Evolutionary conservation across 2,113 vertebrate species (phyloP), one percentile per base, ranked within the genome.

Genomic region (Engraulis encrasicolus): DNA sequence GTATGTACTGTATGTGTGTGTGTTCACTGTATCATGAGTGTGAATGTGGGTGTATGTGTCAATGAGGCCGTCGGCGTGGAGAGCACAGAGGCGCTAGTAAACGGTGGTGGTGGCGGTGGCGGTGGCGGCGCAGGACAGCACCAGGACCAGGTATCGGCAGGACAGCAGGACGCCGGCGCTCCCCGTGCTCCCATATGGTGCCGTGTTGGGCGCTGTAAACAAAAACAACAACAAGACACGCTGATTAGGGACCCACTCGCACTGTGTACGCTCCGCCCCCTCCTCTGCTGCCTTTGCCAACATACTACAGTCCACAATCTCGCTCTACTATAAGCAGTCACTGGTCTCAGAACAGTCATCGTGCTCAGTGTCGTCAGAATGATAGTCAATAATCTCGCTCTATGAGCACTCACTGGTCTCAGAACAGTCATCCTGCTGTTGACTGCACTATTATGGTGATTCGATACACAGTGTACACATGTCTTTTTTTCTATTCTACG

Each of bases 131-230:
- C 96, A 97, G 94, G 96, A 96, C 85, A 99, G 95, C 90, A 95
- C 95, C 96, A 99, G 91, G 93, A 98, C 95, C 93, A 99, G 97
- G 95, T 95, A 96, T 92, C 96, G 96, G 95, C 97, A 97, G 95
- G 97, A 97, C 94, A 96, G 95, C 78, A 97, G 95, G 93, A 96
- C 90, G 83, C 97, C 95, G 0, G 97, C 96, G 0, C 95, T 96
- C 84, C 97, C 97, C 87, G 96, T 97, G 92, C 97, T 95, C 88
- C 98, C 98, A 84, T 98, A 99, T 91, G 97, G 97, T 87, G 97
- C 97, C 82, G 97, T 99, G 94, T 97, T 99, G 94, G 96, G 97
- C 86, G 97, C 98, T 99, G 95, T 91, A 85, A 93, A 88, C 87
- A 90, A 90, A 83, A 92, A 92, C 80, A 95, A 92, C 94, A 90